These are phyloP conservation scores for Plestiodon gilberti DNA, from an alignment of 2,113 vertebrate species.

Conservation along the genomic window DNA sequence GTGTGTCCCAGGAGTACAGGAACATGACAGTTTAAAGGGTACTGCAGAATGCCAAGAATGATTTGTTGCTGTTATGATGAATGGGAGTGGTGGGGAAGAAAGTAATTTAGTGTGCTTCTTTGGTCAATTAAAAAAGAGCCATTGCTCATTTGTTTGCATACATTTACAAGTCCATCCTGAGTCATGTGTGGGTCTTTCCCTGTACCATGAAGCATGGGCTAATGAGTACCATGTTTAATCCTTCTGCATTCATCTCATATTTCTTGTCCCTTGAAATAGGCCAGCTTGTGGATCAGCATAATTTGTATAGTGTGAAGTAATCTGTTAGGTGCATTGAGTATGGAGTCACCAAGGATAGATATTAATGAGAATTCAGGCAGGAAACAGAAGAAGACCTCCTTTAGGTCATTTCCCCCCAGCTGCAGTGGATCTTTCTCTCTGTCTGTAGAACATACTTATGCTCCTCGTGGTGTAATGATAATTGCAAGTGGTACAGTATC, in stretches of 20 bases:
- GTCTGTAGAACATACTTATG: neutral
- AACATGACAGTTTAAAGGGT: slow-evolving; percentile 20
- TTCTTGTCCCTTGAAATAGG: neutral
- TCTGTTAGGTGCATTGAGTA: neutral
- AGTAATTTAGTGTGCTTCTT: slow-evolving; percentile 10
- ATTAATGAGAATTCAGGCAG: neutral
- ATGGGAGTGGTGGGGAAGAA: neutral
- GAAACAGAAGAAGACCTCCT: neutral
- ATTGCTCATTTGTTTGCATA: slow-evolving; percentile 4
- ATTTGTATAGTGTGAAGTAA: neutral
- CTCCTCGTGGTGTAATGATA: neutral
- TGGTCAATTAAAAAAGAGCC: neutral
- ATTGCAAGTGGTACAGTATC: neutral
- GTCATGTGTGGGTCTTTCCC: neutral
- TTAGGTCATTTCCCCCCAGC: neutral
- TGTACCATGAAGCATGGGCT: neutral
- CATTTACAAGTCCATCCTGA: neutral
- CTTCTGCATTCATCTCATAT: neutral
- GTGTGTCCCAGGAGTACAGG: slow-evolving; percentile 15
- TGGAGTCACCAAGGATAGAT: neutral
- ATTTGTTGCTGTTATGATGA: slow-evolving; percentile 7
- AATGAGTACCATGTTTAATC: neutral
- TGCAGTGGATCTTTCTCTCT: neutral
- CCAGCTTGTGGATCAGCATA: neutral
- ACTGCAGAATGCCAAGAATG: slow-evolving; percentile 2